These are phyloP conservation scores for Pogonocichla stellata DNA, from an alignment of 2,113 vertebrate genomes.

Conservation along the genomic window DNA sequence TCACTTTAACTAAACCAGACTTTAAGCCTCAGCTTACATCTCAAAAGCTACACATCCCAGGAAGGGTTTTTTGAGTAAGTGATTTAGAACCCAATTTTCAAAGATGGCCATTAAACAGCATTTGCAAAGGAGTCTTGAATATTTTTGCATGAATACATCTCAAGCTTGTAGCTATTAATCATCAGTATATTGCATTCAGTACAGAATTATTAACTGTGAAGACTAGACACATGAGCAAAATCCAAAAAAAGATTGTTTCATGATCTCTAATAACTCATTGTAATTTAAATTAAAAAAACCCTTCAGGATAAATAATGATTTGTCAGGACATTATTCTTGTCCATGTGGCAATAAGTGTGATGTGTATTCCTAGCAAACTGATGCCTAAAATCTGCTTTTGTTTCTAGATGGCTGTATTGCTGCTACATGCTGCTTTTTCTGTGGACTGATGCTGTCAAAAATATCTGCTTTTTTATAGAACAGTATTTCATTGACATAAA, in stretches of 20 bases:
- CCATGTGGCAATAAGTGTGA: constrained; percentile 34
- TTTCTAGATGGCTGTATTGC: not conserved
- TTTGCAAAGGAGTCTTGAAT: constrained; percentile 51
- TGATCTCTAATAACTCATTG: constrained; percentile 57
- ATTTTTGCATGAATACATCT: constrained; percentile 59
- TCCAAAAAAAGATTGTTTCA: constrained; percentile 36
- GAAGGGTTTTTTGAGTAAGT: not conserved
- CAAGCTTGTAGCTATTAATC: constrained; percentile 37
- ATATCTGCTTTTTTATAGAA: not conserved
- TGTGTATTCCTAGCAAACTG: constrained; percentile 23
- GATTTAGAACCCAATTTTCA: constrained; percentile 47
- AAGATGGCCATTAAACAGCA: constrained; percentile 38
- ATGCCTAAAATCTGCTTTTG: constrained; percentile 35
- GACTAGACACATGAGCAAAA: constrained; percentile 50
- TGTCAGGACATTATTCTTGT: constrained; percentile 36
- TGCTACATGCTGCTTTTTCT: not conserved
- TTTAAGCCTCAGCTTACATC: not conserved
- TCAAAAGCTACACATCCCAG: not conserved
- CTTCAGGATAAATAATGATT: constrained; percentile 52
- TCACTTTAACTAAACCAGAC: not conserved
- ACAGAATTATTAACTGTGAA: constrained; percentile 54
- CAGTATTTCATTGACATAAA: not conserved
- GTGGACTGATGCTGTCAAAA: not conserved
- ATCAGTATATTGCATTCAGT: not conserved
- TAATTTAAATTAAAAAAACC: constrained; percentile 57